Evolutionary conservation across 1,140 invertebrate genomes (phyloP), one percentile per base, ranked within the genome.

Genomic region (Temnothorax nylanderi): DNA sequence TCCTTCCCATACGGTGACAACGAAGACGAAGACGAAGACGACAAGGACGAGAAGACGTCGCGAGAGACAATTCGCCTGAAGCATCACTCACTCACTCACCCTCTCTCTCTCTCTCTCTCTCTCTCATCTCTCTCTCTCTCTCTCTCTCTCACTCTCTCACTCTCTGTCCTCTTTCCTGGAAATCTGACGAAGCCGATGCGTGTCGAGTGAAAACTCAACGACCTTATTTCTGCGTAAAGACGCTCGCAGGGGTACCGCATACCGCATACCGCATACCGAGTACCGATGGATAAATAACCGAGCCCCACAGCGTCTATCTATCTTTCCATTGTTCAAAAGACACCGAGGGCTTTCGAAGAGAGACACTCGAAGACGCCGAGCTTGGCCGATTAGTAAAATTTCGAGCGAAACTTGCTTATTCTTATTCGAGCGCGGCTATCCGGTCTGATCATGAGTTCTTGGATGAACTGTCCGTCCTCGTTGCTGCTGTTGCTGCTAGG

Each of bases 401-500:
- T 81, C 13, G 26, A 41, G 37, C 37, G 37, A 41, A 41, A 41
- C 4, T 41, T 41, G 37, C 3, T 54, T 44, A 58, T 34, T 26
- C 26, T 26, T 26, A 26, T 26, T 1, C 8, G 16, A 58, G 37
- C 34, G 47, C n/a, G 21, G 4, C 37, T 44, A 74, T 49, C 10
- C 67, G 41, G 54, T 26, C n/a, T n/a, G 32, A 80, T 44, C 60
- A 90, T 84, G 88, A 87, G 82, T 21, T 74, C 41, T 32, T 84
- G 80, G 80, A 85, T 80, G 77, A 64, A 67, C 16, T 75, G 34
- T 72, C 78, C 71, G 11, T 62, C 75, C 26, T 76, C 74, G 44
- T 32, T 87, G n/a, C 60, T 85, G 18, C 54, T 90, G 32, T 56
- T 90, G 69, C 10, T 87, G n/a, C 41, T 85, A 11, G 56, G 89